phyloP scores from a whole-genome alignment of 2,113 vertebrate species.

The Oryzias melastigma region DNA sequence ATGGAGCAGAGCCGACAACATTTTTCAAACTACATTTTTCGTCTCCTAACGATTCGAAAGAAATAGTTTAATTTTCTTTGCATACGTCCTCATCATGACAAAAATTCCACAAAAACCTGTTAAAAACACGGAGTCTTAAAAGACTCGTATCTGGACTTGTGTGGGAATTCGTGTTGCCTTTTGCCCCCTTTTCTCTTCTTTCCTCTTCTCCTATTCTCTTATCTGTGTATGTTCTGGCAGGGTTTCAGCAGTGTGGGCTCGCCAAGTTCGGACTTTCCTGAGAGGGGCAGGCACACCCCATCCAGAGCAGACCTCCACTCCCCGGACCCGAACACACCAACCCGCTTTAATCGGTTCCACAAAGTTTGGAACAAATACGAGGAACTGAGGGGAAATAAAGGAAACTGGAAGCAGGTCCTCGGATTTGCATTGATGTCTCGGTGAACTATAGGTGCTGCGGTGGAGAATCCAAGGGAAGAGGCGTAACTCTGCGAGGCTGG shows the following conservation, averaged over 20 bases:
- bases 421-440: conserved; percentile 12
- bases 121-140: background rate
- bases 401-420: conserved; percentile 25
- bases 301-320: background rate
- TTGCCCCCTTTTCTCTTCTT: conserved; percentile 21
- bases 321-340: conserved; percentile 36
- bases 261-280: conserved; percentile 60
- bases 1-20: no score
- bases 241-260: conserved; percentile 53
- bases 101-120: background rate
- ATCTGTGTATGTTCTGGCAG: conserved; percentile 68
- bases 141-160: conserved; percentile 6
- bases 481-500: conserved; percentile 46
- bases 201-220: conserved; percentile 40
- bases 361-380: conserved; percentile 54
- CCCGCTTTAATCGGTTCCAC: conserved; percentile 57
- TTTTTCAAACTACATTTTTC: no score
- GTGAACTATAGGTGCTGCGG: conserved; percentile 17
- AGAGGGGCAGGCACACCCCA: conserved; percentile 27
- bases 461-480: conserved; percentile 51
- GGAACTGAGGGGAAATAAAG: conserved; percentile 22
- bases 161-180: conserved; percentile 34
- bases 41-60: no score
- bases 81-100: no score
- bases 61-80: no score